Evolutionary conservation across 2,113 vertebrate genomes (phyloP).

Genomic region (Neodon shergylaensis): DNA sequence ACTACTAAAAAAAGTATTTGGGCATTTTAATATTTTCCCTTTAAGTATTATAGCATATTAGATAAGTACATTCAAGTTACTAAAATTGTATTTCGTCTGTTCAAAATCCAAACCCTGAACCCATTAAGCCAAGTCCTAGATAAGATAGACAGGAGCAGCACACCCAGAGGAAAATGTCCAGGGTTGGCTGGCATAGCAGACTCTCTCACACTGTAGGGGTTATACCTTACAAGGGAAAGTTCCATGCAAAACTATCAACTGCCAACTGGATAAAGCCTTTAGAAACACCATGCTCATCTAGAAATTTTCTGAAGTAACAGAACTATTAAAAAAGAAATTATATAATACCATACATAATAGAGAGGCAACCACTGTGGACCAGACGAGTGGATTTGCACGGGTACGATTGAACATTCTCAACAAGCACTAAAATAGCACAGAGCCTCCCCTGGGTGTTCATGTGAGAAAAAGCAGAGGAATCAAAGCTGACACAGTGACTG

Average conservation of each 20-base stretch:
- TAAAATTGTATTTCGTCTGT: neutral
- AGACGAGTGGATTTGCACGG: neutral
- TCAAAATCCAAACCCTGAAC: neutral
- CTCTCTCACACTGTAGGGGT: neutral
- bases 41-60: neutral
- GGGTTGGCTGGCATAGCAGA: neutral
- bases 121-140: neutral
- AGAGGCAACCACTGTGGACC: conserved; percentile 4
- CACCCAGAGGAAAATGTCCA: neutral
- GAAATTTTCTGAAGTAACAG: neutral
- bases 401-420: conserved; percentile 41
- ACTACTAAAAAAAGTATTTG: neutral
- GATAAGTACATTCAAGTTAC: neutral
- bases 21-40: neutral
- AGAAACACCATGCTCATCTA: neutral
- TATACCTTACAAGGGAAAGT: neutral
- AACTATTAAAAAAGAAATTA: neutral
- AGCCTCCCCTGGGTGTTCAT: conserved; percentile 27
- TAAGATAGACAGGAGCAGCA: neutral
- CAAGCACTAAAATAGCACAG: conserved; percentile 23
- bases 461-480: conserved; percentile 64
- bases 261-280: conserved; percentile 17
- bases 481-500: conserved; percentile 21
- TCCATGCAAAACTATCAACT: neutral
- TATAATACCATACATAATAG: neutral